phyloP scores from a whole-genome alignment of 2,113 vertebrate species.

The Podarcis raffonei region DNA sequence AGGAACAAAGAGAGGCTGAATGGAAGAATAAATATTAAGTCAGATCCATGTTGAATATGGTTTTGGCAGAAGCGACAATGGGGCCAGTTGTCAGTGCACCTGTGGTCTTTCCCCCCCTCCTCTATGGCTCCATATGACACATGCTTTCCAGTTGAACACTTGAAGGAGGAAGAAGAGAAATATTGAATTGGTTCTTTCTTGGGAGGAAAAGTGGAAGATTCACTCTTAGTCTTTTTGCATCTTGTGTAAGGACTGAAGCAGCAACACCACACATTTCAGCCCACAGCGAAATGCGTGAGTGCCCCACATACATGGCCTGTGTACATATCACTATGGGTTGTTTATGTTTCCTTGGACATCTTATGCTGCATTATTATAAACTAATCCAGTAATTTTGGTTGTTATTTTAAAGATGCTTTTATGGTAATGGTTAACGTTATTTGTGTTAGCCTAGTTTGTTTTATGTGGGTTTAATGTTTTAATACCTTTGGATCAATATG shows the following conservation, averaged over 20 bases:
- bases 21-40: conserved; percentile 6
- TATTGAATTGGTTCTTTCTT: neutral
- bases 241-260: neutral
- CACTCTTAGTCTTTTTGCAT: neutral
- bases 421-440: too few relatives aligned
- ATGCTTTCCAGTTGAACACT: neutral
- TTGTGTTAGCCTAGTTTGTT: too few relatives aligned
- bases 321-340: neutral
- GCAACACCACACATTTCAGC: neutral
- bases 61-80: neutral
- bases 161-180: neutral
- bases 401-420: too few relatives aligned
- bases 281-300: neutral
- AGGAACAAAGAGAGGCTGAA: conserved; percentile 17
- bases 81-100: neutral
- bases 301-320: neutral
- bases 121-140: neutral
- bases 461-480: too few relatives aligned
- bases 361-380: neutral
- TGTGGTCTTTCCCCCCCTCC: too few relatives aligned
- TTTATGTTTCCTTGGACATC: neutral
- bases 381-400: too few relatives aligned
- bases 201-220: neutral
- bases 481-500: too few relatives aligned
- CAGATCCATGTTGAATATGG: conserved; percentile 55